Base-by-base conservation (phyloP, 2,797 vertebrate species). In the Acanthurus tractus region DNA sequence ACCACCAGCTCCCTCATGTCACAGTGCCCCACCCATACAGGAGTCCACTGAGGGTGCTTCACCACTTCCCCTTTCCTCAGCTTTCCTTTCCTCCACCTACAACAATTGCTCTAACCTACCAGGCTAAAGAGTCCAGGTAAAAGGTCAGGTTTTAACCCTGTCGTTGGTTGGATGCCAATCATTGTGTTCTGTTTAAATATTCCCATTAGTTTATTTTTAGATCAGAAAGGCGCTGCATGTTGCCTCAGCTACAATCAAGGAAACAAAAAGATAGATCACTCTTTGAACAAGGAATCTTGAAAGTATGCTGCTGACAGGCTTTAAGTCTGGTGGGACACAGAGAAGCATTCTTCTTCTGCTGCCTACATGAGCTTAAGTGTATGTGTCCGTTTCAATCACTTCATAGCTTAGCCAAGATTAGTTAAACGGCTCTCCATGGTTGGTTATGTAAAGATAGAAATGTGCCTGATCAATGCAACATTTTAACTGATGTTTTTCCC, bases 171-270 rank as follows among this genome's bases (percentile, higher is more conserved):
- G 65, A 76, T 79, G 84, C 77, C 65, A 73, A 73, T 88, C 81
- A 90, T 89, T 92, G 88, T 92, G 84, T 84, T 84, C 68, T 86
- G 80, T 88, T 86, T 82, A 84, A 82, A 83, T 64, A 86, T 86
- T 90, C 66, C 75, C 78, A 69, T 45, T 88, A 75, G 74, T 82
- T 77, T 92, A 90, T 92, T 90, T 90, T 92, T 91, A 91, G 89
- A 86, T 62, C 72, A 68, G 80, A 61, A 83, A 85, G 64, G 57
- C 63, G 8, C 77, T 69, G 76, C 38, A 66, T 61, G 72, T 59
- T 65, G 61, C 50, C 63, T 79, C 63, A 54, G 64, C 59, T 66
- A 65, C 58, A 78, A 73, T 67, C 36, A 44, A 84, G 56, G 49
- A 48, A 59, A 74, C 48, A 55, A 83, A 68, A 77, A 40, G 34